Evolutionary conservation across 2,888 invertebrate species (phyloP).

Genomic region (Caenorhabditis virilis): DNA sequence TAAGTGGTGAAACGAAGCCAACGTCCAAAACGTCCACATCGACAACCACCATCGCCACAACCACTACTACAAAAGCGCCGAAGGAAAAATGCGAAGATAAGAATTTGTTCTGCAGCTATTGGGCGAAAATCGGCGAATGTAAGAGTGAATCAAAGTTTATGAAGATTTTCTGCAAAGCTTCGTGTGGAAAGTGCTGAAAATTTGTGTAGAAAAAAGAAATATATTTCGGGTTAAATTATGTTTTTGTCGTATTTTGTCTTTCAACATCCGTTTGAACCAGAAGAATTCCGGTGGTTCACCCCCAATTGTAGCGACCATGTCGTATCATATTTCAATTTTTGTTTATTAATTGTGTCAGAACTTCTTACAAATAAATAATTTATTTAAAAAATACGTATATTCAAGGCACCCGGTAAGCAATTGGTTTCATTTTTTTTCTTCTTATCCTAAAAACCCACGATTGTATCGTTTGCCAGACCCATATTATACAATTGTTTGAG

Average conservation of each 20-base stretch:
- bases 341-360: neutral
- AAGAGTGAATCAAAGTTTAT: conserved; percentile 68
- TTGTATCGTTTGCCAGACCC: conserved; percentile 38
- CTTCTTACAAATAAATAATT: neutral
- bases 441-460: too few relatives aligned
- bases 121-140: conserved; percentile 69
- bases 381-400: too few relatives aligned
- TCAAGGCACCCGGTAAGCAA: too few relatives aligned
- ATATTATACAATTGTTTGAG: conserved; percentile 45
- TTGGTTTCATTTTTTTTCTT: too few relatives aligned
- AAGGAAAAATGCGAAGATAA: conserved; percentile 58
- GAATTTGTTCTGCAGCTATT: conserved; percentile 69
- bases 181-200: conserved; percentile 42
- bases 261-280: neutral
- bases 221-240: neutral
- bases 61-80: conserved; percentile 17
- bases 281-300: conserved; percentile 19
- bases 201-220: neutral
- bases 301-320: conserved; percentile 34
- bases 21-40: conserved; percentile 1
- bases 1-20: conserved; percentile 10
- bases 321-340: conserved; percentile 8
- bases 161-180: conserved; percentile 64
- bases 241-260: neutral
- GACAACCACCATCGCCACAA: conserved; percentile 12